Conservation (phyloP, 2,797 vertebrate genomes). For the Eidolon dupreanum region DNA sequence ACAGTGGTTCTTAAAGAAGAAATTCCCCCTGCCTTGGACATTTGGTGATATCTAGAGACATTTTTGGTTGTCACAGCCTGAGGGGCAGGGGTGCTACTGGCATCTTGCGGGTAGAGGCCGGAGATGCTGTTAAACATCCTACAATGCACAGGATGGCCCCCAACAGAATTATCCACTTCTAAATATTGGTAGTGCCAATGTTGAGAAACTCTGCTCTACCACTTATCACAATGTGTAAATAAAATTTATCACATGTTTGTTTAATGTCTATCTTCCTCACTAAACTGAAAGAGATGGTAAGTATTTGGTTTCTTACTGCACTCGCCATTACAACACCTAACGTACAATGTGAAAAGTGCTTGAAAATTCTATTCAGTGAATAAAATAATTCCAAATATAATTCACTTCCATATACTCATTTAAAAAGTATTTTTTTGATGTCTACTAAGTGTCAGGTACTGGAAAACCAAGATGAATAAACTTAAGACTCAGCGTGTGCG, state of each 20-base stretch:
- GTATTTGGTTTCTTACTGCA: not conserved
- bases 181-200: not conserved
- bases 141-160: no score
- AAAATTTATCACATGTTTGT: not conserved
- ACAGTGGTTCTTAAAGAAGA: not conserved
- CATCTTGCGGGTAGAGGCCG: not conserved
- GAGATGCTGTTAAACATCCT: not conserved
- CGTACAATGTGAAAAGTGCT: not conserved
- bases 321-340: not conserved
- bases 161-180: not conserved
- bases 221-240: not conserved
- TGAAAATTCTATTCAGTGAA: not conserved
- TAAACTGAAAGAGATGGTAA: not conserved
- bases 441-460: not conserved
- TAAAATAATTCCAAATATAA: conserved; percentile 32
- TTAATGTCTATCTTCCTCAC: not conserved
- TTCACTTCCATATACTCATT: not conserved
- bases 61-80: not conserved
- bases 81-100: not conserved
- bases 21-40: not conserved
- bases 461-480: not conserved
- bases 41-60: not conserved
- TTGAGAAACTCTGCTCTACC: not conserved
- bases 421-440: not conserved
- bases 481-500: not conserved